phyloP scores from a whole-genome alignment of 2,113 vertebrate genomes.

The Willisornis vidua region DNA sequence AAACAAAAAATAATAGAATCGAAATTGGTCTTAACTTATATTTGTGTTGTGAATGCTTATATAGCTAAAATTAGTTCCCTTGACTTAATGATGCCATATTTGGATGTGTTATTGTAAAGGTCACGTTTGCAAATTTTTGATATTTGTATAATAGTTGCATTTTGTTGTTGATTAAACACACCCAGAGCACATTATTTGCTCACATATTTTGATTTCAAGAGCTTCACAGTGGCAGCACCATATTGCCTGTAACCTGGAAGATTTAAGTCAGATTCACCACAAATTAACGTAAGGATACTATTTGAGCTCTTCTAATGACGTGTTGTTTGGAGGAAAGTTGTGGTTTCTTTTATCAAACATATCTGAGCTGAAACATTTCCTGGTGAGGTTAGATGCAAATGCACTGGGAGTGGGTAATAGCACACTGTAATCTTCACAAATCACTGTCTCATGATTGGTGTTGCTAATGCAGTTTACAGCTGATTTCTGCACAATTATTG shows the following conservation, averaged over 20 bases:
- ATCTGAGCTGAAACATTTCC: background rate
- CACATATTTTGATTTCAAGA: background rate
- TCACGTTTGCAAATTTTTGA: background rate
- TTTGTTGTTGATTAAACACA: background rate
- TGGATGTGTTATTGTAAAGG: background rate
- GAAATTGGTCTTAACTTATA: background rate
- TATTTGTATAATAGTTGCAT: background rate
- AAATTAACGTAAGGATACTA: background rate
- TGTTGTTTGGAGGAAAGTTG: background rate
- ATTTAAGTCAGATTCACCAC: background rate
- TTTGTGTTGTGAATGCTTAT: background rate
- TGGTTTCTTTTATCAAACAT: background rate
- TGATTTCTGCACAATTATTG: background rate
- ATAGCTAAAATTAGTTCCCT: background rate
- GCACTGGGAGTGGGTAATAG: background rate
- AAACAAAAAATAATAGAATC: background rate
- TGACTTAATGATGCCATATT: background rate
- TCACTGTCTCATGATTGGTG: background rate
- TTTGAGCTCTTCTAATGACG: background rate
- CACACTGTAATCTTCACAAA: background rate
- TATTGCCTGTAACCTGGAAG: background rate
- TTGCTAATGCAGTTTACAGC: background rate
- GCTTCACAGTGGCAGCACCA: background rate
- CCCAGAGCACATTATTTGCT: background rate
- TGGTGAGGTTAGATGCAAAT: background rate